phyloP scores from a whole-genome alignment of 2,888 invertebrate genomes.

The Aspidiotus rigidus region DNA sequence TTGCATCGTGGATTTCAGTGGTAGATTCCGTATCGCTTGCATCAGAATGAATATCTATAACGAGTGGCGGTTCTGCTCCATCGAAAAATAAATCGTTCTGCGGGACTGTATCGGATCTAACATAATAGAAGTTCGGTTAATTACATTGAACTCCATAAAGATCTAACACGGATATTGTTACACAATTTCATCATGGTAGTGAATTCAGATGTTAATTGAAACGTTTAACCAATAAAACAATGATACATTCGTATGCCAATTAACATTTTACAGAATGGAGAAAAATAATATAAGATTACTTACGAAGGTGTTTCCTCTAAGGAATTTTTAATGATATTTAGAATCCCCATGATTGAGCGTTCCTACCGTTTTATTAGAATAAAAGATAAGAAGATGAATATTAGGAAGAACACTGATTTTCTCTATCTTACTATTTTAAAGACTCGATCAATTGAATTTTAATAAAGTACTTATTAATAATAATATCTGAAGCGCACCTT shows the following conservation, averaged over 20 bases:
- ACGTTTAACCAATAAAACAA: not conserved
- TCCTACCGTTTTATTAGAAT: too few species aligned
- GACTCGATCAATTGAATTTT: too few species aligned
- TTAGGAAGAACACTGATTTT: too few species aligned
- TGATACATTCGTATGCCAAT: not conserved
- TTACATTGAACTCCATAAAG: not conserved
- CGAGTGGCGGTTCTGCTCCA: slow-evolving; percentile 15
- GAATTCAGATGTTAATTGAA: not conserved
- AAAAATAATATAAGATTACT: not conserved
- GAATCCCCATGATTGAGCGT: not conserved
- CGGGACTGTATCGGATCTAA: slow-evolving; percentile 6
- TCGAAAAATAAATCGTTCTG: slow-evolving; percentile 9
- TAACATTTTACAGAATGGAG: not conserved
- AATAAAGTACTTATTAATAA: too few species aligned
- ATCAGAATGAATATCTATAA: slow-evolving; percentile 12
- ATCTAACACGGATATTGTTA: not conserved
- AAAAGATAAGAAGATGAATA: too few species aligned
- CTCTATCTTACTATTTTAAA: too few species aligned
- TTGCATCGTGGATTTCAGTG: not conserved
- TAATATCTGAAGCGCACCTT: too few species aligned
- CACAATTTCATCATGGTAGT: not conserved
- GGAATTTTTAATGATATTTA: not conserved
- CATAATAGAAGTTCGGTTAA: not conserved
- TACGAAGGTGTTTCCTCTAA: not conserved
- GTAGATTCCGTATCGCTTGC: slow-evolving; percentile 13